Conservation (phyloP, 2,888 invertebrate species). For the Ametastegia equiseti region DNA sequence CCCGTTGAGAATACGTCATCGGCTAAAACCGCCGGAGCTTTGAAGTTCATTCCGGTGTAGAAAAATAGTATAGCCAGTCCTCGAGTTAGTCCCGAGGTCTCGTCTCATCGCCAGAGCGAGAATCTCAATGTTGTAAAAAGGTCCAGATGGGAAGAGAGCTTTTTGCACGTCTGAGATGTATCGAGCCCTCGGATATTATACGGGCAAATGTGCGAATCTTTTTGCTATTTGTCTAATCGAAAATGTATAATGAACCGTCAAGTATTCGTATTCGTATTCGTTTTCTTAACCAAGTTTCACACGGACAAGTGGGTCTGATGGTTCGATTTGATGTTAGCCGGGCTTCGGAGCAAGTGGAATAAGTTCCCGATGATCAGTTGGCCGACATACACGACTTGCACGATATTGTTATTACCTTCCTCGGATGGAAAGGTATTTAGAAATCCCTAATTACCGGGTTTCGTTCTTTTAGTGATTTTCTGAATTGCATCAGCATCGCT, state of each 20-base stretch:
- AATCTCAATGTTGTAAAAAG: slow-evolving; percentile 29
- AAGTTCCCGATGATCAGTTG: too few relatives aligned
- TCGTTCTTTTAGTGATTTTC: slow-evolving; percentile 69
- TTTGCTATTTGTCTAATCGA: slow-evolving; percentile 61
- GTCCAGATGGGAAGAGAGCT: slow-evolving; percentile 49
- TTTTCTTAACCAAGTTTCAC: background rate
- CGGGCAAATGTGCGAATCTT: slow-evolving; percentile 64
- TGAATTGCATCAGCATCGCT: slow-evolving; percentile 67
- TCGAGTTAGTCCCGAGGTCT: background rate
- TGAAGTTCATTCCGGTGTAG: too few relatives aligned
- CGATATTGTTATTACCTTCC: slow-evolving; percentile 30
- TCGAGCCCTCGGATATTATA: slow-evolving; percentile 50
- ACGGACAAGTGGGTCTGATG: background rate
- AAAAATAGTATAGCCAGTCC: background rate
- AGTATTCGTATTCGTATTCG: background rate
- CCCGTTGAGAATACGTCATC: background rate
- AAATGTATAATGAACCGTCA: slow-evolving; percentile 53
- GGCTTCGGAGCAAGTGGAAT: background rate
- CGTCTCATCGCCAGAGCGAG: background rate
- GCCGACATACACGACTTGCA: too few relatives aligned
- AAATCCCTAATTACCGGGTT: slow-evolving; percentile 66
- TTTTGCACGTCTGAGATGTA: slow-evolving; percentile 69
- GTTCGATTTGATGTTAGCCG: background rate
- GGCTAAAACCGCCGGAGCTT: background rate
- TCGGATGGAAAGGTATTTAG: background rate